These are phyloP conservation scores for Saccopteryx leptura DNA, from an alignment of 2,113 vertebrate species.

Conservation along the genomic window DNA sequence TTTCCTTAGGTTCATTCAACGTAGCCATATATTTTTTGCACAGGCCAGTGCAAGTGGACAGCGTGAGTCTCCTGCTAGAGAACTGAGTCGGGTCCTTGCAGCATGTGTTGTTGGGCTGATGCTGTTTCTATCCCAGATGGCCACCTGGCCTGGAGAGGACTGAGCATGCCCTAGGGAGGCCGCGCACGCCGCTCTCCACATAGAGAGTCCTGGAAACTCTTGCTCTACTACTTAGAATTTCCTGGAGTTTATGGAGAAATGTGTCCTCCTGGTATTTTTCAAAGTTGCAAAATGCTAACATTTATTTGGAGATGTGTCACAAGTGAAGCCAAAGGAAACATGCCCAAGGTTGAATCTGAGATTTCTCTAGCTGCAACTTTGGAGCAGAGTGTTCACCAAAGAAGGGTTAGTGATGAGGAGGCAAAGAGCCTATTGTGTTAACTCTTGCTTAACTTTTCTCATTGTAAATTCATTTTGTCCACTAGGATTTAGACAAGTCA, in stretches of 20 bases:
- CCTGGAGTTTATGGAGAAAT: conserved; percentile 56
- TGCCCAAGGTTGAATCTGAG: conserved; percentile 37
- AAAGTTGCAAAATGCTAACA: conserved; percentile 59
- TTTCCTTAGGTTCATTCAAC: not conserved
- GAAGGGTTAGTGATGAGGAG: not conserved
- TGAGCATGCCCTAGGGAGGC: not conserved
- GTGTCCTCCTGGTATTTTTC: conserved; percentile 59
- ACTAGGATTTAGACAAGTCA: not conserved
- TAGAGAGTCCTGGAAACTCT: not conserved
- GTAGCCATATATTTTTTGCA: not conserved
- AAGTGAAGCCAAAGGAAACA: conserved; percentile 67
- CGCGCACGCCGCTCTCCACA: not conserved
- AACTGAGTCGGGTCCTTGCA: not conserved
- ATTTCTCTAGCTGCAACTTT: conserved; percentile 21
- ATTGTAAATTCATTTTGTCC: not conserved
- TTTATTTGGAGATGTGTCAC: conserved; percentile 54
- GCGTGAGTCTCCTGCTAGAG: not conserved
- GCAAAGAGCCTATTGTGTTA: not conserved
- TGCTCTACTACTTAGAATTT: not conserved
- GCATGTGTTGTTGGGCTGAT: not conserved
- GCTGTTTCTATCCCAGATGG: not conserved
- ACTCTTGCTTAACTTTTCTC: not conserved
- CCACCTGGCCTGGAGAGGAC: not conserved
- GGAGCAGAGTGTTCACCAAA: not conserved
- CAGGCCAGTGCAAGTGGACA: not conserved